phyloP scores from a whole-genome alignment of 2,888 invertebrate species.

The Callyntrura guangdongensis region DNA sequence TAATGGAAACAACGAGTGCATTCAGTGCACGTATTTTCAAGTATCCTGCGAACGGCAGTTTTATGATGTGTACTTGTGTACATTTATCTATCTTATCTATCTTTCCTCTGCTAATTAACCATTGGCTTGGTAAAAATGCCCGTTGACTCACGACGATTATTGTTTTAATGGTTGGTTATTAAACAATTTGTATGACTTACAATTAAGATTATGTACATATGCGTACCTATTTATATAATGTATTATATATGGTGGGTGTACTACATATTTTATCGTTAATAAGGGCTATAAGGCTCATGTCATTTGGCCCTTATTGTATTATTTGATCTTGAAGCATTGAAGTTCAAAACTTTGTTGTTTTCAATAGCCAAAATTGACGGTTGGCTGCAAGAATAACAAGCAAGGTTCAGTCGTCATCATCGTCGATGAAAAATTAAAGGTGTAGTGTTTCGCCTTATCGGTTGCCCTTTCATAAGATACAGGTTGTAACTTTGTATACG shows the following conservation, averaged over 20 bases:
- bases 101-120: neutral
- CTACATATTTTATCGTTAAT: neutral
- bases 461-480: neutral
- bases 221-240: too few relatives aligned
- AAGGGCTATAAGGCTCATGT: neutral
- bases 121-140: neutral
- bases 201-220: too few relatives aligned
- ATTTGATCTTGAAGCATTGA: slow-evolving; percentile 4
- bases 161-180: too few relatives aligned
- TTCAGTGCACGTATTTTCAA: too few relatives aligned
- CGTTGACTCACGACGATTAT: too few relatives aligned
- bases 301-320: slow-evolving; percentile 8
- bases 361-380: neutral
- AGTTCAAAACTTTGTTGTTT: slow-evolving; percentile 1
- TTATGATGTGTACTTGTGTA: too few relatives aligned
- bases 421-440: too few relatives aligned
- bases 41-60: too few relatives aligned
- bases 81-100: too few relatives aligned
- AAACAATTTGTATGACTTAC: too few relatives aligned
- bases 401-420: neutral
- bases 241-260: neutral
- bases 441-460: neutral
- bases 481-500: neutral
- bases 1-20: too few relatives aligned
- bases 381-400: neutral